phyloP scores from a whole-genome alignment of 2,113 vertebrate species.

The Corythornis vintsioides region DNA sequence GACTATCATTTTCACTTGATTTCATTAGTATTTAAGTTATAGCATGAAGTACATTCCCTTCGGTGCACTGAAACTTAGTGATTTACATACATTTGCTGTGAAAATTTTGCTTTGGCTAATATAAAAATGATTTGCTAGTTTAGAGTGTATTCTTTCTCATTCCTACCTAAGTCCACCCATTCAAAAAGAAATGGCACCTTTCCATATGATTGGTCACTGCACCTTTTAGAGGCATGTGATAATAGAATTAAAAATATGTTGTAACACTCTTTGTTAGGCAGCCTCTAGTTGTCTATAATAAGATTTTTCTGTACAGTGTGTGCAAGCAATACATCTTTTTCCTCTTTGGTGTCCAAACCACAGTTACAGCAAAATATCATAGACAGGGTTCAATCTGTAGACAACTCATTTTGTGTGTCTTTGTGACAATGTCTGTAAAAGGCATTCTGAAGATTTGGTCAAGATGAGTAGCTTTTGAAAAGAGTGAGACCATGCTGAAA shows the following conservation, averaged over 20 bases:
- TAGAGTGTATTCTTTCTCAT: slow-evolving; percentile 32
- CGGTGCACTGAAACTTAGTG: slow-evolving; percentile 58
- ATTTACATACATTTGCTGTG: slow-evolving; percentile 64
- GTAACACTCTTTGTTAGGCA: background rate
- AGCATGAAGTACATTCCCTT: slow-evolving; percentile 63
- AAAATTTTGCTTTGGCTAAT: slow-evolving; percentile 62
- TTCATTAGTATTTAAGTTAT: slow-evolving; percentile 79
- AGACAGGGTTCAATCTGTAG: background rate
- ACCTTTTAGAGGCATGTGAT: slow-evolving; percentile 16
- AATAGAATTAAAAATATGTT: slow-evolving; percentile 35
- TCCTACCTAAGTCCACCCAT: slow-evolving; percentile 26
- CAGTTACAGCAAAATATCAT: background rate
- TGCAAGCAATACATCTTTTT: background rate
- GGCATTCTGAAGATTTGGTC: background rate
- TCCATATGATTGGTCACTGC: slow-evolving; percentile 31
- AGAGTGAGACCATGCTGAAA: background rate
- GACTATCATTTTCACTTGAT: slow-evolving; percentile 76
- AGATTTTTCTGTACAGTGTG: background rate
- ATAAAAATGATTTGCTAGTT: slow-evolving; percentile 65
- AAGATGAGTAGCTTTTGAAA: background rate
- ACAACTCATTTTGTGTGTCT: background rate
- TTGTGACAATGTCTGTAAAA: background rate
- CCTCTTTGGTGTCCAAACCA: background rate
- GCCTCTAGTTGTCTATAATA: background rate
- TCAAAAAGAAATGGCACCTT: slow-evolving; percentile 71